A percentile compares a stretch with the other conserved stretches of the same genome.
phyloP scores from a whole-genome alignment of 1,140 invertebrate genomes.

The Rhynchophorus ferrugineus region DNA sequence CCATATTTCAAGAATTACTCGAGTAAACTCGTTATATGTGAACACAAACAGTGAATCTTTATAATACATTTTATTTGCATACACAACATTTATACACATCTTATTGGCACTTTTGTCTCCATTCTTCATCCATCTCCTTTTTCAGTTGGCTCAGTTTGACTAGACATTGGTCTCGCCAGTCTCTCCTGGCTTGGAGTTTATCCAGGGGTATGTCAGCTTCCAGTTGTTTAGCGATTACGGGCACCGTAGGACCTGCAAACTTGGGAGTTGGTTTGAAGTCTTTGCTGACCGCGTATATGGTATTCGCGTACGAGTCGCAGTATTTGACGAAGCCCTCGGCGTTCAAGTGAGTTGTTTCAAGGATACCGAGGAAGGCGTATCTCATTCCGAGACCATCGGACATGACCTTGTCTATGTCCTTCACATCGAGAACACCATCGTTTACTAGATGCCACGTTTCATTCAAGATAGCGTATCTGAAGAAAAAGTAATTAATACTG shows the following conservation, averaged over 20 bases:
- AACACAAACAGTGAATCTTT: too few relatives aligned
- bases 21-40: too few relatives aligned
- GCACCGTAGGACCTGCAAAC: conserved; percentile 58
- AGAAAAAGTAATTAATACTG: conserved; percentile 29
- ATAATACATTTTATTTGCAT: too few relatives aligned
- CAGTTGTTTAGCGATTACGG: conserved; percentile 59
- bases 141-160: conserved; percentile 77
- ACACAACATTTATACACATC: too few relatives aligned
- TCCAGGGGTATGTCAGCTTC: conserved; percentile 67
- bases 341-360: conserved; percentile 93
- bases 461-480: conserved; percentile 84
- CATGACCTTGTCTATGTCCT: conserved; percentile 90
- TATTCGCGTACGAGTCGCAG: conserved; percentile 67
- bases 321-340: conserved; percentile 78
- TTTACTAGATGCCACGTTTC: conserved; percentile 85
- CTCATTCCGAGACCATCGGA: conserved; percentile 89
- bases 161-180: conserved; percentile 78
- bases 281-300: conserved; percentile 67
- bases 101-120: conserved; percentile 13
- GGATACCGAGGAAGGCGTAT: conserved; percentile 89
- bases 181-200: conserved; percentile 62
- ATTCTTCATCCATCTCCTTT: conserved; percentile 49
- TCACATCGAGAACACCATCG: conserved; percentile 74
- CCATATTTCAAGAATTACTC: too few relatives aligned
- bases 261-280: conserved; percentile 68